These are phyloP conservation scores for Heliconius congener DNA, from an alignment of 1,140 invertebrate species.

Conservation along the genomic window DNA sequence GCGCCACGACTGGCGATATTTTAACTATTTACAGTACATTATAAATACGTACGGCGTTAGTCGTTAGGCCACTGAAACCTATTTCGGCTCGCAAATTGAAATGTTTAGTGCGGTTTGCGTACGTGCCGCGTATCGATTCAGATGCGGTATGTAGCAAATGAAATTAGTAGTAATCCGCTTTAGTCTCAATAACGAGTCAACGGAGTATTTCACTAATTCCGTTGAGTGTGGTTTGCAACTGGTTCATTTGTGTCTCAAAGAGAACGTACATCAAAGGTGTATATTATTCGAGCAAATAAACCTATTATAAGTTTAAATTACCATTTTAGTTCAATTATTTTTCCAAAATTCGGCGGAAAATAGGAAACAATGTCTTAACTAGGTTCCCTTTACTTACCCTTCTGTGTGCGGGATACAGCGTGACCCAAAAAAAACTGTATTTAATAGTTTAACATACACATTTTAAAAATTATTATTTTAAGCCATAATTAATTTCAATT, in stretches of 20 bases:
- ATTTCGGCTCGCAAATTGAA: conserved; percentile 28
- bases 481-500: background rate
- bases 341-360: background rate
- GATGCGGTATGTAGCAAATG: conserved; percentile 30
- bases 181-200: conserved; percentile 19
- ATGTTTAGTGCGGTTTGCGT: conserved; percentile 29
- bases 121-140: conserved; percentile 29
- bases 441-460: no score
- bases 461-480: no score
- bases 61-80: conserved; percentile 22
- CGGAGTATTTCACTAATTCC: conserved; percentile 15
- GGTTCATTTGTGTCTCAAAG: conserved; percentile 2
- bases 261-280: background rate
- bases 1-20: no score
- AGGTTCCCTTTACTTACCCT: no score
- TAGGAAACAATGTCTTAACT: no score
- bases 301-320: background rate
- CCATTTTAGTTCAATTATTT: background rate
- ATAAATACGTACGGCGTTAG: background rate
- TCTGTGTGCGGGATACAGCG: no score
- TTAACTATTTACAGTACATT: background rate
- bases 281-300: background rate
- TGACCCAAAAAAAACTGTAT: no score
- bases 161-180: conserved; percentile 31
- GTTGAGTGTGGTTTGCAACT: background rate